Evolutionary conservation across 2,888 invertebrate species (phyloP).

Genomic region (Tetragonula carbonaria): DNA sequence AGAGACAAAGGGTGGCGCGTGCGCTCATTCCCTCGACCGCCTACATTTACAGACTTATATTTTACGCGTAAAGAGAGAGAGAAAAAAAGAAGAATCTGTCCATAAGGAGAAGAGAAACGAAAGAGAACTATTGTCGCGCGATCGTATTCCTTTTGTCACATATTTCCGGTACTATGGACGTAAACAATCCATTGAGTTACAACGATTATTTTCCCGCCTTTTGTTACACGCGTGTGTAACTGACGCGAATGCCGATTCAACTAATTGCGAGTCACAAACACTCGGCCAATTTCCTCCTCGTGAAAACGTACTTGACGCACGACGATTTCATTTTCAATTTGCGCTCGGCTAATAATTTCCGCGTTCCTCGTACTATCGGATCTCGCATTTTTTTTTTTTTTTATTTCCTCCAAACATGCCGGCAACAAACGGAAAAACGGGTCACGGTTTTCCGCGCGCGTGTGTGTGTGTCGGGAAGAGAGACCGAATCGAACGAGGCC

Average conservation of each 20-base stretch:
- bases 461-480: neutral
- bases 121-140: conserved; percentile 42
- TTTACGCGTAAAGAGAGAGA: neutral
- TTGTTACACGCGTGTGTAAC: neutral
- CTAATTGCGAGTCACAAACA: neutral
- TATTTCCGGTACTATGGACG: conserved; percentile 56
- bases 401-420: too few relatives aligned
- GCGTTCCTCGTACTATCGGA: neutral
- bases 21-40: neutral
- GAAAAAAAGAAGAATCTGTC: neutral
- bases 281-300: conserved; percentile 4
- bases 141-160: conserved; percentile 65
- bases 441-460: neutral
- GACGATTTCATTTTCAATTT: neutral
- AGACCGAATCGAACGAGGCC: neutral
- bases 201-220: neutral
- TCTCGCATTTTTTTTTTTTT: neutral
- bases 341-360: neutral
- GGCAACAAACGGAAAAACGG: neutral
- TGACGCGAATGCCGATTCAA: neutral
- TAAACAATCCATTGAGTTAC: conserved; percentile 28
- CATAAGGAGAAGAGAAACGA: conserved; percentile 28
- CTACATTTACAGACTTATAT: neutral
- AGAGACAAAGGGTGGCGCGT: conserved; percentile 36
- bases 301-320: neutral